Conservation (phyloP, 1,140 invertebrate genomes). For the Papilio glaucus region DNA sequence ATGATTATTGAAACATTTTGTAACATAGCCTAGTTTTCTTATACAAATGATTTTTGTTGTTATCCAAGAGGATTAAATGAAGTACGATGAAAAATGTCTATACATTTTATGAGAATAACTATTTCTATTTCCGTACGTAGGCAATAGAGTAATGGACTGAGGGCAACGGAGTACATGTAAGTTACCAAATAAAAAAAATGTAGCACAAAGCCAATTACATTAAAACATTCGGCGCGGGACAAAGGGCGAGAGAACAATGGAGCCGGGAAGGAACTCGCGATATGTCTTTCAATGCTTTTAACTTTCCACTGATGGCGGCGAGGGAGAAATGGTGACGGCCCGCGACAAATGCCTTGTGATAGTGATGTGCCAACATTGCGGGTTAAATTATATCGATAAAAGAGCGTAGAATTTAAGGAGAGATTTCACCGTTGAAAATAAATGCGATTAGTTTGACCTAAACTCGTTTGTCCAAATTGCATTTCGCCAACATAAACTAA, state of each 20-base stretch:
- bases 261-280: slow-evolving; percentile 73
- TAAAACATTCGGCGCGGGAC: slow-evolving; percentile 79
- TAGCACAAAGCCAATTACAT: slow-evolving; percentile 82
- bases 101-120: too few species aligned
- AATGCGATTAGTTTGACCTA: too few species aligned
- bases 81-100: too few species aligned
- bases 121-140: background rate
- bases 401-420: too few species aligned
- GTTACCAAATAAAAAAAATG: slow-evolving; percentile 56
- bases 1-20: too few species aligned
- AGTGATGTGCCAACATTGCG: slow-evolving; percentile 52
- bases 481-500: too few species aligned
- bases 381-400: slow-evolving; percentile 40
- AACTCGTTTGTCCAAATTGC: too few species aligned
- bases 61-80: too few species aligned
- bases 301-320: slow-evolving; percentile 79
- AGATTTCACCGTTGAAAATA: too few species aligned
- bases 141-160: slow-evolving; percentile 39
- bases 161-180: slow-evolving; percentile 32
- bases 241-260: slow-evolving; percentile 79
- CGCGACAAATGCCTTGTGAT: slow-evolving; percentile 77
- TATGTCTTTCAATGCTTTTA: slow-evolving; percentile 83
- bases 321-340: slow-evolving; percentile 78
- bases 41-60: too few species aligned
- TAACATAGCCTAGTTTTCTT: too few species aligned